phyloP scores from a whole-genome alignment of 2,797 vertebrate species.

The Chelonia mydas region DNA sequence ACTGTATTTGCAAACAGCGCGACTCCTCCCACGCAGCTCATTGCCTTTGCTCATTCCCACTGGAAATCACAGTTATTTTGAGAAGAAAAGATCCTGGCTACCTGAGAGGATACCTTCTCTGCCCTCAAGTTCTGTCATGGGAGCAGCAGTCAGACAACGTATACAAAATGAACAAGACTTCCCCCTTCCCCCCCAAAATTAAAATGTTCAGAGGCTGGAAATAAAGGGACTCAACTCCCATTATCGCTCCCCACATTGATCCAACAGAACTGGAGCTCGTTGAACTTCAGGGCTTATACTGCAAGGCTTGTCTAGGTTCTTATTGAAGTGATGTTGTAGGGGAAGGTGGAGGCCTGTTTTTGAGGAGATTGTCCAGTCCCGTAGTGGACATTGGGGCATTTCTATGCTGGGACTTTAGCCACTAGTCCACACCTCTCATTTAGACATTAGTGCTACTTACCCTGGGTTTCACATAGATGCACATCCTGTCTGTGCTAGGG shows the following conservation, averaged over 20 bases:
- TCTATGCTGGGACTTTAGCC: fast-evolving
- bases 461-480: neutral
- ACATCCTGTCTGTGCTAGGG: neutral
- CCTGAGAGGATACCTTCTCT: neutral
- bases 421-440: neutral
- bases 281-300: neutral
- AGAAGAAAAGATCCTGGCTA: neutral
- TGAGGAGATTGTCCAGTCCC: neutral
- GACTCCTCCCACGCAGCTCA: neutral
- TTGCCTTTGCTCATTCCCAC: neutral
- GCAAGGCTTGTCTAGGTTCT: neutral
- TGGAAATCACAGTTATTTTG: neutral
- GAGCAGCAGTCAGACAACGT: neutral
- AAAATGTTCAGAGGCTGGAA: neutral
- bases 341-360: neutral
- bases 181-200: neutral
- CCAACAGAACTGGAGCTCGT: neutral
- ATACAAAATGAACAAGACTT: neutral
- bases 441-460: neutral
- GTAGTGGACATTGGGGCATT: fast-evolving
- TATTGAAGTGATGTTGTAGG: neutral
- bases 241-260: neutral
- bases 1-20: fast-evolving
- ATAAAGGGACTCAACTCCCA: neutral
- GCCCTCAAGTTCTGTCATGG: neutral